Evolutionary conservation across 2,797 vertebrate species (phyloP).

Genomic region (Hoplostethus mediterraneus): DNA sequence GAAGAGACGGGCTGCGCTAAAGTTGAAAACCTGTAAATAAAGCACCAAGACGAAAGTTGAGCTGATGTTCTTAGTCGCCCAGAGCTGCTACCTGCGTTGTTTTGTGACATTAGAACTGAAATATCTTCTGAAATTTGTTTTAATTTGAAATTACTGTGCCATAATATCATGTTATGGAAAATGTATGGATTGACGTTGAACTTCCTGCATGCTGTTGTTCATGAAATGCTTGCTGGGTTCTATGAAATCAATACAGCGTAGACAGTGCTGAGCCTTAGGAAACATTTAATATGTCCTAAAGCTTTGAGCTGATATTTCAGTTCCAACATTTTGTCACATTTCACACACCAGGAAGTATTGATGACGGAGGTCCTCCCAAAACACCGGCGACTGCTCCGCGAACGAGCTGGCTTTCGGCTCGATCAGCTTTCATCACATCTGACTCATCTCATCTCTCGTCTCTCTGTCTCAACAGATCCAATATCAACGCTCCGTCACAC

Average conservation of each 20-base stretch:
- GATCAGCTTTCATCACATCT: constrained; percentile 67
- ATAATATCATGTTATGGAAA: too few species aligned
- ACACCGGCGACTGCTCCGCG: constrained; percentile 23
- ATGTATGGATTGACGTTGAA: too few species aligned
- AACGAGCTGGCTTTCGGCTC: constrained; percentile 63
- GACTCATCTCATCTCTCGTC: constrained; percentile 59
- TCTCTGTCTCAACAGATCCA: constrained; percentile 59
- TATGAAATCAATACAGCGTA: not conserved
- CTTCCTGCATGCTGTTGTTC: too few species aligned
- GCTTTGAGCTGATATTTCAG: not conserved
- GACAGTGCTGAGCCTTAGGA: not conserved
- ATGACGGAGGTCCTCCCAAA: constrained; percentile 33
- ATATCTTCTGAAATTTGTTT: too few species aligned
- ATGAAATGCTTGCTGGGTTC: too few species aligned
- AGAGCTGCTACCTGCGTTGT: too few species aligned
- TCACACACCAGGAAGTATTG: constrained; percentile 26
- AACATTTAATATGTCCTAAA: not conserved
- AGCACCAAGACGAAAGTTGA: too few species aligned
- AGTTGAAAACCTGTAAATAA: too few species aligned
- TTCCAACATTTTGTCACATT: constrained; percentile 12
- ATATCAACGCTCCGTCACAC: constrained; percentile 57
- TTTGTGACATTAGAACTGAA: too few species aligned
- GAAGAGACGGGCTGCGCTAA: too few species aligned
- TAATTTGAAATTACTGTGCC: too few species aligned
- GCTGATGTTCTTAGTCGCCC: too few species aligned